Percentiles rank a stretch among this genome's conserved stretches.
Conservation (phyloP, 2,113 vertebrate species). For the Hystrix cristata region DNA sequence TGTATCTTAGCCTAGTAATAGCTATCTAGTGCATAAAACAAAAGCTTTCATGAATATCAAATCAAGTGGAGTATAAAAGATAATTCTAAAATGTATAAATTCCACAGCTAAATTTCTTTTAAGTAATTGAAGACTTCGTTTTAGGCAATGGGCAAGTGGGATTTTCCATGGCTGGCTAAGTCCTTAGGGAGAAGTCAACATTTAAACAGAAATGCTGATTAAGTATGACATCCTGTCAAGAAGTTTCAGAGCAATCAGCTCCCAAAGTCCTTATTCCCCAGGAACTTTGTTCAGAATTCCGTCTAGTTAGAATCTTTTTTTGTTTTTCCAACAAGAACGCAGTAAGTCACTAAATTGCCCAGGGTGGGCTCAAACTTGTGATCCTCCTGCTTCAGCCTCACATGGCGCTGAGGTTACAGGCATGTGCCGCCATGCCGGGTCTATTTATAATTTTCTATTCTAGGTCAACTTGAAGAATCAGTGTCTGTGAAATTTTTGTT, state of each 20-base stretch:
- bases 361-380: background rate
- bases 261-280: constrained; percentile 41
- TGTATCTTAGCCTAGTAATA: background rate
- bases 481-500: background rate
- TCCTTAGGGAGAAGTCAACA: constrained; percentile 38
- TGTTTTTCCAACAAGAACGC: background rate
- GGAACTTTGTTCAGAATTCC: constrained; percentile 58
- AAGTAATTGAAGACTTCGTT: constrained; percentile 18
- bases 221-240: constrained; percentile 60
- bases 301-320: background rate
- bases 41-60: constrained; percentile 36
- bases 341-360: background rate
- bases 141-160: background rate
- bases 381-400: background rate
- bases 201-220: constrained; percentile 49
- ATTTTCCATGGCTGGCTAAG: constrained; percentile 47
- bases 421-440: background rate
- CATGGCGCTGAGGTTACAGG: background rate
- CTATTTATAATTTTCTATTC: background rate
- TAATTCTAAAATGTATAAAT: background rate
- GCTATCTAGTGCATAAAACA: background rate
- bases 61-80: background rate
- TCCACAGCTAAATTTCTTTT: constrained; percentile 18
- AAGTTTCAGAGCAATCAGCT: constrained; percentile 66
- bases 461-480: background rate